Percentiles rank a stretch among this genome's conserved stretches.
Conservation (phyloP, 2,888 invertebrate genomes). For the Xiphydria camelus region DNA sequence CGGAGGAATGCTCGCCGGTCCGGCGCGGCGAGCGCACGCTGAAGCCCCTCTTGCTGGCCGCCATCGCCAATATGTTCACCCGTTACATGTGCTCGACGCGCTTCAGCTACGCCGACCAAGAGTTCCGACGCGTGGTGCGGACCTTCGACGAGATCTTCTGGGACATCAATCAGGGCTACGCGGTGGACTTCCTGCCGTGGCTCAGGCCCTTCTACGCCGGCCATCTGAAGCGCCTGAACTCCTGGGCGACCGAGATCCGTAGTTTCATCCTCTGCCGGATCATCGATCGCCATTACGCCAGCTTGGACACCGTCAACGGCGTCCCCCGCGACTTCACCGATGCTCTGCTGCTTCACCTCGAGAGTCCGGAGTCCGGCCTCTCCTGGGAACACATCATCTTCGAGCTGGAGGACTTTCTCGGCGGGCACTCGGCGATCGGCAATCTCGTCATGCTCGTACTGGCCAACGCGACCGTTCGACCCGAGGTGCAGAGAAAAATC, state of each 20-base stretch:
- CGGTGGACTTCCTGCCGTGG: conserved; percentile 85
- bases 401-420: conserved; percentile 84
- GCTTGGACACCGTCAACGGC: conserved; percentile 58
- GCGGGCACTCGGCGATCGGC: conserved; percentile 86
- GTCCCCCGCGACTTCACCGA: conserved; percentile 78
- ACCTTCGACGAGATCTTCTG: conserved; percentile 87
- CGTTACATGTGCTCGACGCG: conserved; percentile 85
- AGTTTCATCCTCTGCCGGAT: conserved; percentile 75
- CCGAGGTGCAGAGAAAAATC: conserved; percentile 68
- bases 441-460: conserved; percentile 80
- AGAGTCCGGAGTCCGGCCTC: conserved; percentile 67
- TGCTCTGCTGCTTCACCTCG: conserved; percentile 72
- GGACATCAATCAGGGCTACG: conserved; percentile 89
- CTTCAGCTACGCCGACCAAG: conserved; percentile 70
- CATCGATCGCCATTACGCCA: conserved; percentile 64
- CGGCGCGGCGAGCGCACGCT: conserved; percentile 59
- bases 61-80: conserved; percentile 83
- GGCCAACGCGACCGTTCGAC: conserved; percentile 70
- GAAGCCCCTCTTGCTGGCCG: conserved; percentile 72
- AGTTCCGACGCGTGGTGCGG: conserved; percentile 70
- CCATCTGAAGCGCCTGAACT: conserved; percentile 69
- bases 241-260: conserved; percentile 73
- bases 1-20: conserved; percentile 45
- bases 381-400: conserved; percentile 79
- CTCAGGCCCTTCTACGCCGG: conserved; percentile 71